Evolutionary conservation across 2,113 vertebrate genomes (phyloP), one percentile per base, ranked within the genome.

Genomic region (Rhynchopsitta pachyrhyncha): DNA sequence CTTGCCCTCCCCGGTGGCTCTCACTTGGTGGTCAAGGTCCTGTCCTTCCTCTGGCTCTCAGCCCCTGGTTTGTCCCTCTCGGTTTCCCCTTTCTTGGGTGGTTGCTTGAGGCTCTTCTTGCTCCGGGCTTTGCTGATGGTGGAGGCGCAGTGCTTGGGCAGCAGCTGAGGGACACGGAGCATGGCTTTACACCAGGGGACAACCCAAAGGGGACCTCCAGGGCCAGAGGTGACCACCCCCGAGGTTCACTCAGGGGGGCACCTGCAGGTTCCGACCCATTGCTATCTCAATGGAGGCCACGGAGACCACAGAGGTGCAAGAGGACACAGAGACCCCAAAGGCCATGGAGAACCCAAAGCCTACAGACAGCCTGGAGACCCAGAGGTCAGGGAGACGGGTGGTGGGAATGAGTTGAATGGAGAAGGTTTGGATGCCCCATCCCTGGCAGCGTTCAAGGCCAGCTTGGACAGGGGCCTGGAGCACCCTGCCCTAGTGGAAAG

Each of bases 1-100:
- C 42, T 49, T 16, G 22, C 17, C 50, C 31, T 5, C 41, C 64
- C 0, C 0, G 35, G 19, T 10, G 55, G 3, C 11, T 0, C 93
- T 98, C 93, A 99, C 99, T 98, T 99, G 96, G 99, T 99, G 86
- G 96, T 96, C n/a, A 99, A 17, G 24, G 94, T 97, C 35, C 99
- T 95, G 97, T 99, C 98, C 91, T 98, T 99, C 70, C 99, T 98
- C 76, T 98, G 98, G 95, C 99, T 99, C 95, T 99, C 99, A 0
- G 98, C 95, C 2, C 99, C 99, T 0, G 99, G 99, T 60, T 99
- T 99, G 88, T 99, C 98, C 79, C 98, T 97, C 91, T 98, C 98
- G 1, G 98, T 92, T 35, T 99, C 99, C 49, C 98, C 98, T 86
- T 98, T 99, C 88, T 98, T 99, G 60, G 98, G 93, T 5, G 92